Base-by-base conservation (phyloP, 1,140 invertebrate genomes). In the Aphelenchoides besseyi region DNA sequence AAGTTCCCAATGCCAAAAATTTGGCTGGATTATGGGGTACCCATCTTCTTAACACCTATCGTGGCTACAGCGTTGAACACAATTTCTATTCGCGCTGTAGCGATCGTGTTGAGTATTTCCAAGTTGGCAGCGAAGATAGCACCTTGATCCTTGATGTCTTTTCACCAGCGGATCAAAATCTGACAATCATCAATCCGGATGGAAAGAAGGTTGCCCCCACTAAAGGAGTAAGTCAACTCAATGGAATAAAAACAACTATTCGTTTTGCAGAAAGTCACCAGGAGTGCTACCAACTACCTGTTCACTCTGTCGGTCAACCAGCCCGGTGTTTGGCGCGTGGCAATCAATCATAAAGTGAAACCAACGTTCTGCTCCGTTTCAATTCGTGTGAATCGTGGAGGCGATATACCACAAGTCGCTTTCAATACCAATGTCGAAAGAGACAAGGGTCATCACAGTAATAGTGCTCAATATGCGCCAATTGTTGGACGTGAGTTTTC, bases 91-190 rank as follows among this genome's bases (percentile, higher is more conserved):
- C 32, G 32, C 9, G 30, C 16, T 66, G 63, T 3, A 23, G 28
- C 12, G 63, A 66, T 3, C n/a, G 30, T 18, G 30, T 35, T 53
- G 63, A 66, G 26, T 66, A 66, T 30, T 66, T 66, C 63, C 63
- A 66, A 35, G 36, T 37, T 28, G 63, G 63, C 63, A 33, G 63
- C 2, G 63, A 66, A 29, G 30, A 66, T 33, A 37, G 12, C 12
- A 16, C 36, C 0, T 1, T 66, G 12, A 37, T 53, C 0, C 9
- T 66, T 23, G 63, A 66, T 23, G 18, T 66, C 36, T 66, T 66
- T 30, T 66, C 8, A 53, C 36, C 36, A 18, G 32, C 23, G 18
- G 16, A 29, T 12, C 8, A 36, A 32, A 37, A 35, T 1, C 12
- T 66, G 1, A 29, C 30, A 23, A 33, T 66, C 1, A 32, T 32